Conservation (phyloP, 1,140 invertebrate genomes). For the Gryllus bimaculatus region DNA sequence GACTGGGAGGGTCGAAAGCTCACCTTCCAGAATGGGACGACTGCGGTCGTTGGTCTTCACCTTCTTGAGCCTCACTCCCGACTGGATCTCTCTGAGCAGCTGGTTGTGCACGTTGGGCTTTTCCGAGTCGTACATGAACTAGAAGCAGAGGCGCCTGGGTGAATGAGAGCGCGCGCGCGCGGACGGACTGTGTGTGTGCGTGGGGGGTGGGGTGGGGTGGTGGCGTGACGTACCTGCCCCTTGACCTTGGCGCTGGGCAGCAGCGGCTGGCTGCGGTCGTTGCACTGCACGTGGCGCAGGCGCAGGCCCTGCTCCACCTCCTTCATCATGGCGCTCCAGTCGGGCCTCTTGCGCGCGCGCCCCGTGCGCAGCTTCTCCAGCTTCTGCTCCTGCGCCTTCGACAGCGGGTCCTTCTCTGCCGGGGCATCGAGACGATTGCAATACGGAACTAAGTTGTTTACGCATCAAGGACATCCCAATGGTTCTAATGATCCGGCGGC, state of each 20-base stretch:
- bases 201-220: no score
- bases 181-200: no score
- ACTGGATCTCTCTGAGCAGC: conserved; percentile 71
- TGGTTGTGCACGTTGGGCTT: conserved; percentile 72
- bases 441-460: no score
- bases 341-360: conserved; percentile 67
- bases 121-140: conserved; percentile 84
- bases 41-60: conserved; percentile 77
- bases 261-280: conserved; percentile 59
- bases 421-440: no score
- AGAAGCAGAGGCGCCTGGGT: conserved; percentile 30
- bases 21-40: conserved; percentile 62
- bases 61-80: conserved; percentile 64
- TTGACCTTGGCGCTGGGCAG: conserved; percentile 54
- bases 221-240: conserved; percentile 38
- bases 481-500: no score
- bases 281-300: conserved; percentile 69
- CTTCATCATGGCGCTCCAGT: conserved; percentile 84
- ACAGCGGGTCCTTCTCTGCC: conserved; percentile 33
- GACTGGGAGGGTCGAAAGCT: background rate
- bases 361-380: conserved; percentile 52
- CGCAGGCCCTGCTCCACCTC: conserved; percentile 65
- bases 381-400: conserved; percentile 39
- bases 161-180: no score
- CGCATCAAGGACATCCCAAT: no score